Evolutionary conservation across 2,888 invertebrate genomes (phyloP), one percentile per base, ranked within the genome.

Genomic region (Euclidia mi): DNA sequence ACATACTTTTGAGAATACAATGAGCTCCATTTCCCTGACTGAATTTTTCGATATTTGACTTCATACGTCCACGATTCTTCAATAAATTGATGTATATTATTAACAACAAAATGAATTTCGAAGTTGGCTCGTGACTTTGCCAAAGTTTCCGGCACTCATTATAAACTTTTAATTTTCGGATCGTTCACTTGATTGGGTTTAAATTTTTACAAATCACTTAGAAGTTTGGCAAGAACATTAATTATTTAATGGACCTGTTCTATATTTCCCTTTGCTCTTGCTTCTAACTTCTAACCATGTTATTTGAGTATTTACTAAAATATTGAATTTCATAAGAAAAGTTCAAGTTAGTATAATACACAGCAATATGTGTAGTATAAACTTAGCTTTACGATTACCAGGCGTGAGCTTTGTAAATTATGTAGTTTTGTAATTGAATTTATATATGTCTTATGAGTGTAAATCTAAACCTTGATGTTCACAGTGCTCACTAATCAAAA

Each of bases 181-280:
- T 40, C 40, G 40, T 40, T 40, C 40, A 40, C 40, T 40, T 20
- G 20, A 40, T 20, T 11, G 40, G 40, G 40, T 40, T 38, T 20
- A n/a, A 18, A 40, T 40, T 40, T 40, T 40, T 40, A 40, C 40
- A 40, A 40, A 40, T 40, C 40, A 37, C 37, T 11, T 12, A 40
- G 20, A 40, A 40, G 4, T 40, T 40, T 40, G 20, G 11, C 34
- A 37, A 12, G 20, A 20, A 18, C 12, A 40, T 40, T 4, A n/a
- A 11, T 40, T 40, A n/a, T 34, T 40, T 40, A 40, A 40, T 40
- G 40, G 40, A 40, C 11, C 7, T 12, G 25, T 40, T 40, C 2
- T 18, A 18, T 38, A 18, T 38, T 38, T 14, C 7, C 3, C 2
- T 37, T 37, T 17, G 15, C n/a, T 18, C n/a, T 3, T 1, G 12